These are phyloP conservation scores for Perca flavescens DNA, from an alignment of 2,113 vertebrate species.

Conservation along the genomic window DNA sequence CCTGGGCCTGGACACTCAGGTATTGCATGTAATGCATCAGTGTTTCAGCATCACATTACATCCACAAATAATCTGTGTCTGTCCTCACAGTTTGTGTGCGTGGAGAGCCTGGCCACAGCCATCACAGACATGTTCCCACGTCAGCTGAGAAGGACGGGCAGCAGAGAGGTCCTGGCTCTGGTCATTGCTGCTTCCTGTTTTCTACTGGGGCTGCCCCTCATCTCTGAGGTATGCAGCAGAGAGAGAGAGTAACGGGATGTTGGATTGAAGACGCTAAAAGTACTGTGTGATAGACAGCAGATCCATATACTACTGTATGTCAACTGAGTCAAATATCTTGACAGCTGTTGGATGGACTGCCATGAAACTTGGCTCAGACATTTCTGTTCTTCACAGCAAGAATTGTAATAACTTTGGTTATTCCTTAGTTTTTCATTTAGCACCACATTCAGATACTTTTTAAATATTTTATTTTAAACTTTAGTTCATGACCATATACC, in stretches of 20 bases:
- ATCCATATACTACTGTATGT: neutral
- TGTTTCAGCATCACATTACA: too few species aligned
- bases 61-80: neutral
- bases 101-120: constrained; percentile 93
- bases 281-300: neutral
- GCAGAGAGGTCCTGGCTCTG: constrained; percentile 89
- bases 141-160: constrained; percentile 83
- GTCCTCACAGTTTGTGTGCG: constrained; percentile 89
- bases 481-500: neutral
- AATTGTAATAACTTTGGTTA: neutral
- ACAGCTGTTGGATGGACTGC: too few species aligned
- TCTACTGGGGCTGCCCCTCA: constrained; percentile 88
- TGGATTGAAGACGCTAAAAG: neutral
- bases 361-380: too few species aligned
- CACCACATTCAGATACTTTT: neutral
- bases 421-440: neutral
- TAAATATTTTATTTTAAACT: neutral
- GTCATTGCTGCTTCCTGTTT: constrained; percentile 85
- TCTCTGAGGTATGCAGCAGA: constrained; percentile 87
- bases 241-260: neutral
- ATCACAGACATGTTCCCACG: constrained; percentile 90
- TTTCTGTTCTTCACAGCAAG: neutral
- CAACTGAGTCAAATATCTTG: too few species aligned
- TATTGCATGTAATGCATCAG: constrained; percentile 12
- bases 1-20: constrained; percentile 93